Conservation (phyloP, 2,113 vertebrate genomes). For the Stomatorhinus ivindoensis region DNA sequence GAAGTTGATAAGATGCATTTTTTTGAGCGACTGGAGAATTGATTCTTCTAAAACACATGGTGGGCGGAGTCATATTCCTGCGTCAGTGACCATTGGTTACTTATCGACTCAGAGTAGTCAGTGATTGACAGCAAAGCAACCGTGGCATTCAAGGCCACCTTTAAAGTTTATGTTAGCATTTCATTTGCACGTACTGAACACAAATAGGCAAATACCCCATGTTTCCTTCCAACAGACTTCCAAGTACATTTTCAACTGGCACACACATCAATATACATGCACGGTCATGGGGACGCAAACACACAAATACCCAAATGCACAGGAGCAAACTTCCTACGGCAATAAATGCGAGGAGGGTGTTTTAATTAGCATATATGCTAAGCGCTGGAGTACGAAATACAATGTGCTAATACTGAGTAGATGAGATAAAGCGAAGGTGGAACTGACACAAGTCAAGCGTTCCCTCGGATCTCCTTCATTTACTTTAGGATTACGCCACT, state of each 20-base stretch:
- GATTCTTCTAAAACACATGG: not conserved
- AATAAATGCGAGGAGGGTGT: slow-evolving; percentile 31
- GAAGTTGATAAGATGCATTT: not conserved
- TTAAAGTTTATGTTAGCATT: not conserved
- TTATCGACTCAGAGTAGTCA: not conserved
- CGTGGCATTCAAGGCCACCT: not conserved
- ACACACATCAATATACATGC: not conserved
- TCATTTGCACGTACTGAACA: not conserved
- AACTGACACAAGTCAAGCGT: slow-evolving; percentile 37
- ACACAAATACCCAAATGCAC: not conserved
- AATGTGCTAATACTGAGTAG: slow-evolving; percentile 41
- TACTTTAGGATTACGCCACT: slow-evolving; percentile 64
- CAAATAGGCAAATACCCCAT: slow-evolving; percentile 14
- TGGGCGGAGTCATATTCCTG: not conserved
- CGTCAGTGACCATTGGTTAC: not conserved
- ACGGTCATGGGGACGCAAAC: not conserved
- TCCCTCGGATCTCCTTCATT: slow-evolving; percentile 47
- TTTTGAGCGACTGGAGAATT: not conserved
- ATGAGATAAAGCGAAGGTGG: slow-evolving; percentile 42
- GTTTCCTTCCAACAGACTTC: slow-evolving; percentile 18
- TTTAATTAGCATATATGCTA: slow-evolving; percentile 43
- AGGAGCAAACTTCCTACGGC: slow-evolving; percentile 27
- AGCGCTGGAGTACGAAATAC: slow-evolving; percentile 38
- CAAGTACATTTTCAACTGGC: slow-evolving; percentile 11
- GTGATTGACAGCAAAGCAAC: not conserved